Evolutionary conservation across 2,797 vertebrate species (phyloP), one percentile per base, ranked within the genome.

Genomic region (Lacerta bilineata): DNA sequence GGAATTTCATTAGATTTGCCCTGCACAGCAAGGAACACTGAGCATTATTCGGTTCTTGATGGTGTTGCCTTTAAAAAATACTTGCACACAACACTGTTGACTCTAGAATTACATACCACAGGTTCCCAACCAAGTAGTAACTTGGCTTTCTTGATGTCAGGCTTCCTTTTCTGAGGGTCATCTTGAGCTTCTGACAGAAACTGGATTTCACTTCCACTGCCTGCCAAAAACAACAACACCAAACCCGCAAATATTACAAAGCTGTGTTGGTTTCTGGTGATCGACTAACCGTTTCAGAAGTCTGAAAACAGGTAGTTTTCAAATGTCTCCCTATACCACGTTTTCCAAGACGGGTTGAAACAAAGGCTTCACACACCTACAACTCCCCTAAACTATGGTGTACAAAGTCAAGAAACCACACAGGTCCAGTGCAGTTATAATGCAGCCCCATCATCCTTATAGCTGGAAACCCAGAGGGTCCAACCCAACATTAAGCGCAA

Each of bases 111-210:
- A 97, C 98, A 1, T 97, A 99, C 99, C 98, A 99, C 98, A 0
- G 99, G 99, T 86, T 99, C 98, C 99, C 99, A 99, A 84, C 98
- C 98, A 64, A 99, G 97, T 96, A 99, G 91, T 96, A 98, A 96
- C 93, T 99, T 99, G 39, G 99, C 99, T 96, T 99, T 99, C 87
- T 95, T 97, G 95, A 99, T 99, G 94, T 99, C 99, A 11, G 99
- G 99, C 94, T 98, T 97, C 95, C 99, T 97, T 95, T 99, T 98
- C 96, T 99, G 99, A 43, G 98, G 99, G 94, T 99, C 99, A 90
- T 99, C 98, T 93, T 99, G 99, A 50, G 98, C 98, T 97, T 99
- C 98, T 1, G 98, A 98, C 55, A 99, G 98, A 97, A 99, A 99
- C 96, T 98, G 98, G 95, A 99, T 99, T 96, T 99, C 98, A 95